A percentile compares a stretch with the other conserved stretches of the same genome.
These are phyloP conservation scores for Drosophila littoralis DNA, from an alignment of 1,140 invertebrate genomes.

Conservation along the genomic window DNA sequence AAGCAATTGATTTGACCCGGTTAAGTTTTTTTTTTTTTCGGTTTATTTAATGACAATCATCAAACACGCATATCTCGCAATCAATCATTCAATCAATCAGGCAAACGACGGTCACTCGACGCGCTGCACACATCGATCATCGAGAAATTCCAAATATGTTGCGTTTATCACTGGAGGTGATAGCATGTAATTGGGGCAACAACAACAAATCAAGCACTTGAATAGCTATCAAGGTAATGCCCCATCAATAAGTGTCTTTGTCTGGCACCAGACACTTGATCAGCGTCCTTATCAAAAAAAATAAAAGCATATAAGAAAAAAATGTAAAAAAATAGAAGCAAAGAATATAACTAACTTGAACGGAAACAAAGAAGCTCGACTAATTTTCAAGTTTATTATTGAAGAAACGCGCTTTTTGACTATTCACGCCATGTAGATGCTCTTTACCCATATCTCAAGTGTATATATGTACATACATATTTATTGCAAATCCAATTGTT, in stretches of 20 bases:
- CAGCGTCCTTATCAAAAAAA: conserved; percentile 48
- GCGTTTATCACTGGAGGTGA: neutral
- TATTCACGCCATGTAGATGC: no score
- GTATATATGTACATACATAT: no score
- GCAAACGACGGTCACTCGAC: neutral
- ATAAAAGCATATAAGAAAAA: conserved; percentile 1
- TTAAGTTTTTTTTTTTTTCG: neutral
- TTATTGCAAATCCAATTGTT: no score
- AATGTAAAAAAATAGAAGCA: neutral
- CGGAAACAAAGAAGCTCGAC: neutral
- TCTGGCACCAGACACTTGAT: conserved; percentile 52
- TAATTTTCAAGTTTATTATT: neutral
- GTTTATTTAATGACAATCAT: neutral
- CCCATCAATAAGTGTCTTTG: conserved; percentile 65
- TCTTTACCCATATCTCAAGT: no score
- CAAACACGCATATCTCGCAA: conserved; percentile 10
- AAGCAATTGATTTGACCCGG: conserved; percentile 7
- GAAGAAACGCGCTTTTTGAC: no score
- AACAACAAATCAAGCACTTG: conserved; percentile 31
- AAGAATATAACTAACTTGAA: conserved; percentile 5
- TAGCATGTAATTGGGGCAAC: conserved; percentile 18
- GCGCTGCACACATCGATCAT: conserved; percentile 21
- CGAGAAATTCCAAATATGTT: conserved; percentile 4
- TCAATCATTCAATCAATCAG: conserved; percentile 32
- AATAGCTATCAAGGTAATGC: conserved; percentile 57